A percentile compares a stretch with the other conserved stretches of the same genome.
phyloP scores from a whole-genome alignment of 2,888 invertebrate species.

The Aporophyla nigra region DNA sequence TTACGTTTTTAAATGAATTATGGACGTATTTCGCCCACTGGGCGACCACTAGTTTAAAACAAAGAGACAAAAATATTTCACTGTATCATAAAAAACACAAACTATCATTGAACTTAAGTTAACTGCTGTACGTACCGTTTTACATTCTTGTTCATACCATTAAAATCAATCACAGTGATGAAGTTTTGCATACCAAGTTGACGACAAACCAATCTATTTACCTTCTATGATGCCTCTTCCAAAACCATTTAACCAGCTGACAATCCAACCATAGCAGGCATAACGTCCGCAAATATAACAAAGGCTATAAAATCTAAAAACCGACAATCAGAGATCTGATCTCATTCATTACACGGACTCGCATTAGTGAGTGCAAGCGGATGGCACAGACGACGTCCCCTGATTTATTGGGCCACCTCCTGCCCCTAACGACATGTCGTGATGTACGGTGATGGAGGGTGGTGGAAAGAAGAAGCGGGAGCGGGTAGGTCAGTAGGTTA shows the following conservation, averaged over 20 bases:
- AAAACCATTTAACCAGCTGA: background rate
- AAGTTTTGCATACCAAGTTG: background rate
- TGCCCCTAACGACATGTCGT: conserved; percentile 90
- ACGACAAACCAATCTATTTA: too few species aligned
- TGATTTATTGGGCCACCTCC: conserved; percentile 90
- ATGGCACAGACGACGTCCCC: conserved; percentile 86
- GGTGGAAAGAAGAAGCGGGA: conserved; percentile 62
- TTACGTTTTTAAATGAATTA: too few species aligned
- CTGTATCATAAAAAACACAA: too few species aligned
- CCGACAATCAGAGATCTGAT: conserved; percentile 79
- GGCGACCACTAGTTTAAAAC: too few species aligned
- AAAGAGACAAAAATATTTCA: too few species aligned
- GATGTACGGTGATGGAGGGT: conserved; percentile 81
- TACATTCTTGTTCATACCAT: background rate
- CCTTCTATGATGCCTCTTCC: background rate
- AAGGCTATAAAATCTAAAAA: conserved; percentile 72
- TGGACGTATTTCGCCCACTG: too few species aligned
- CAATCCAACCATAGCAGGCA: background rate
- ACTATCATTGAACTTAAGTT: too few species aligned
- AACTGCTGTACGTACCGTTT: background rate
- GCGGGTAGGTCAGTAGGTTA: conserved; percentile 41
- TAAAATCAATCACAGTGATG: background rate
- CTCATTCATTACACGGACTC: conserved; percentile 87
- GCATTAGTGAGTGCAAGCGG: conserved; percentile 85
- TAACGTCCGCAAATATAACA: conserved; percentile 54